Evolutionary conservation across 2,113 vertebrate species (phyloP), one percentile per base, ranked within the genome.

Genomic region (Anoplopoma fimbria): DNA sequence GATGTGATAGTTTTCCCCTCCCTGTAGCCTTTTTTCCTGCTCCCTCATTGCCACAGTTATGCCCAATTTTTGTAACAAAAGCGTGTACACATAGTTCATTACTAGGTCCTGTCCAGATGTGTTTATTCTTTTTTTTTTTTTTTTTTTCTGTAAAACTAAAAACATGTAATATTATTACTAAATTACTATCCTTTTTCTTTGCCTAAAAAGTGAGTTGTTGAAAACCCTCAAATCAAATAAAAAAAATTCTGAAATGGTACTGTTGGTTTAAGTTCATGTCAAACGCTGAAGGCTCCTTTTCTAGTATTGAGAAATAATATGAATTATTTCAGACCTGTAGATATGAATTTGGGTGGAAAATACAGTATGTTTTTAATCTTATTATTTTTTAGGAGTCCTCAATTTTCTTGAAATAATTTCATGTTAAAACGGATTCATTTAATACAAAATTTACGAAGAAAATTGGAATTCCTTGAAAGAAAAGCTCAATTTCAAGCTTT

Each of bases 111-210:
- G 91, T 94, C 92, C 88, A 88, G 81, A 91, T 64, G 90, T 94
- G 92, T 93, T 92, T 87, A 77, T 89, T 87, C 71, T 85, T 88
- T 77, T 89, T 86, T 9, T 13, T 85, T 89, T 77, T 88, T 86
- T 93, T 84, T 68, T 86, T 88, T 91, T 85, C 88, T 94, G 94
- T 95, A 94, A 88, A 95, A 95, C 94, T 95, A 95, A 95, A n/a
- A 94, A 94, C 91, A 93, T 94, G 92, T 93, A 94, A 92, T 93
- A 94, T 94, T 94, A 95, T 93, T 94, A 94, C 92, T 95, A 95
- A 94, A 95, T 89, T 88, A 92, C 91, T 94, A 92, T 94, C 81
- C 75, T 93, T 94, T 55, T 94, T 93, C 88, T 92, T 94, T 94
- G 92, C 89, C 92, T 94, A 92, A 90, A n/a, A 94, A 93, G 93